Conservation (phyloP, 2,888 invertebrate genomes). For the Xestia xanthographa region DNA sequence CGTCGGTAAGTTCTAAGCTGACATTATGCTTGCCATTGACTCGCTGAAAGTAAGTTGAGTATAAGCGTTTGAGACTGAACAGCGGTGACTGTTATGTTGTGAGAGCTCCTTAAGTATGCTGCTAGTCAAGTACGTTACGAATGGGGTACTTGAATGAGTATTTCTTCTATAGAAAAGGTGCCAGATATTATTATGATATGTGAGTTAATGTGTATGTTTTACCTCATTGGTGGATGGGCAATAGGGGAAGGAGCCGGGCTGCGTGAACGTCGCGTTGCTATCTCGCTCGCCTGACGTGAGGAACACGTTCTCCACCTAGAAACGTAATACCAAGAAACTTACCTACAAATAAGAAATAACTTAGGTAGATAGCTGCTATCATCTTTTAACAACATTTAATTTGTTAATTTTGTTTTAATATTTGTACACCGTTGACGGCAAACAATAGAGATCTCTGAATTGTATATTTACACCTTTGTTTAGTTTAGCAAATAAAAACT, state of each 20-base stretch:
- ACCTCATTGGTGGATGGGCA: slow-evolving; percentile 83
- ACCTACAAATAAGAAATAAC: background rate
- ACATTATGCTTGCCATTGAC: background rate
- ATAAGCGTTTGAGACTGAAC: background rate
- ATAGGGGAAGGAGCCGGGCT: slow-evolving; percentile 51
- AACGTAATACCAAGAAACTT: background rate
- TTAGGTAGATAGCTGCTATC: background rate
- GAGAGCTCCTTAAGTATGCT: background rate
- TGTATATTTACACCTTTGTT: background rate
- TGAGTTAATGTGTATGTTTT: background rate
- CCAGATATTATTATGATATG: background rate
- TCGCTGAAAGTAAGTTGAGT: background rate
- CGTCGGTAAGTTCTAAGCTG: background rate
- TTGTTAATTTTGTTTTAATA: background rate
- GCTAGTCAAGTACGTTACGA: background rate
- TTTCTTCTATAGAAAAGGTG: background rate
- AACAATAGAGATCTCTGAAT: background rate
- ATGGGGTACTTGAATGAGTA: background rate
- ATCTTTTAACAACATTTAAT: background rate
- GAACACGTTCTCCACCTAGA: slow-evolving; percentile 67
- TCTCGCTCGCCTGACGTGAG: slow-evolving; percentile 15
- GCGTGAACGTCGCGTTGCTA: slow-evolving; percentile 24
- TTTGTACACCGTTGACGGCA: background rate
- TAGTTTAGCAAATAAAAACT: background rate
- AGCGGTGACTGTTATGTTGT: background rate